Evolutionary conservation across 2,113 vertebrate genomes (phyloP).

Genomic region (Boleophthalmus pectinirostris): DNA sequence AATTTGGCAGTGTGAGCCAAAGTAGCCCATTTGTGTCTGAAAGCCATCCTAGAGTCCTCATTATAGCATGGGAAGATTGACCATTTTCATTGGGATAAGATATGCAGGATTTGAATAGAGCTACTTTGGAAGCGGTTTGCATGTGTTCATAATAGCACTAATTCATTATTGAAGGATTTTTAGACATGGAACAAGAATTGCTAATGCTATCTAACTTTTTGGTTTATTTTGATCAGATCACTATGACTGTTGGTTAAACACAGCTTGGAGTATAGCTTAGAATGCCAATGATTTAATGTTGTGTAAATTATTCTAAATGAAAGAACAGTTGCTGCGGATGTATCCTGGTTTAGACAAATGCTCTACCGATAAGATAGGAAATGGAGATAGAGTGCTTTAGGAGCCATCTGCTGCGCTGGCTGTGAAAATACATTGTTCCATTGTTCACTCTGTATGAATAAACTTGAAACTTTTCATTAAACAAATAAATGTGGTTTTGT

Average conservation of each 20-base stretch:
- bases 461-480: constrained; percentile 35
- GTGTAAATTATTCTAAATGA: constrained; percentile 11
- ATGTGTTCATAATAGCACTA: constrained; percentile 27
- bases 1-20: constrained; percentile 24
- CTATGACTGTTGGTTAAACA: constrained; percentile 30
- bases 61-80: constrained; percentile 38
- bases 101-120: constrained; percentile 40
- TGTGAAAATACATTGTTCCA: constrained; percentile 34
- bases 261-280: constrained; percentile 26
- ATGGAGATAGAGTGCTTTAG: constrained; percentile 46
- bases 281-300: constrained; percentile 39
- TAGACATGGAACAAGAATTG: constrained; percentile 32
- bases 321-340: constrained; percentile 14
- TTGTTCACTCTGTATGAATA: constrained; percentile 48
- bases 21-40: constrained; percentile 33
- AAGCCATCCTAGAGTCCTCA: constrained; percentile 43
- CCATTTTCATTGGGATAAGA: constrained; percentile 41
- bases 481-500: constrained; percentile 12
- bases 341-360: constrained; percentile 12
- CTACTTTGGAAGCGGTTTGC: constrained; percentile 33
- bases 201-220: constrained; percentile 24
- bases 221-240: constrained; percentile 33
- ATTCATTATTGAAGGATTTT: constrained; percentile 47
- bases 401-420: constrained; percentile 45
- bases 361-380: constrained; percentile 25